Evolutionary conservation across 2,888 invertebrate genomes (phyloP).

Genomic region (Eugnorisma glareosa): DNA sequence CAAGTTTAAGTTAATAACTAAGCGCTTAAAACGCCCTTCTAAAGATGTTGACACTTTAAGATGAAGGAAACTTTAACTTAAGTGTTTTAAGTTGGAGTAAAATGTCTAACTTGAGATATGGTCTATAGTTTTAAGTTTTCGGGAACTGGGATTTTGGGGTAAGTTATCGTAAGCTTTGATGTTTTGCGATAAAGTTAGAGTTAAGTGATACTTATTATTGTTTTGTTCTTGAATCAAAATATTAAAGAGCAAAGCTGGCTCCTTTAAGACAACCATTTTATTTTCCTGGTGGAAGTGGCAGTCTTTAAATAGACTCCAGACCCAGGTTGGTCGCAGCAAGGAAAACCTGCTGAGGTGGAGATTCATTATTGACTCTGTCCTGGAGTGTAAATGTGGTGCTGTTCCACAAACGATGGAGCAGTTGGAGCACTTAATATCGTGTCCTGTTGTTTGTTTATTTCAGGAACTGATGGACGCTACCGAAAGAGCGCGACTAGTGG

Average conservation of each 20-base stretch:
- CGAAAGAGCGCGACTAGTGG: no score
- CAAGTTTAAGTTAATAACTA: conserved; percentile 68
- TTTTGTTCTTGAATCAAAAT: neutral
- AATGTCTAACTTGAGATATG: conserved; percentile 41
- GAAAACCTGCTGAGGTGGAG: no score
- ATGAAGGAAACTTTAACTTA: conserved; percentile 55
- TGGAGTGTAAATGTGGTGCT: no score
- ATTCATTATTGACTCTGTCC: no score
- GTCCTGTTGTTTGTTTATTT: no score
- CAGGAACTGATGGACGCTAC: no score
- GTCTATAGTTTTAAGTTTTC: conserved; percentile 43
- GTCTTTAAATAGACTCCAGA: no score
- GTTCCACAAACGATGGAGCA: no score
- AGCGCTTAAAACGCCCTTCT: conserved; percentile 65
- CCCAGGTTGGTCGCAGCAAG: no score
- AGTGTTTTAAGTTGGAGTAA: conserved; percentile 53
- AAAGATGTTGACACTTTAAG: conserved; percentile 67
- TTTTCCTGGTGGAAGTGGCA: neutral
- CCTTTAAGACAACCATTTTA: neutral
- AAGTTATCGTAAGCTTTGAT: neutral
- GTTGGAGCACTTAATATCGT: no score
- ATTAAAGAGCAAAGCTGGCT: no score
- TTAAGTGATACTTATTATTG: conserved; percentile 3
- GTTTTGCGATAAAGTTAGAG: conserved; percentile 4
- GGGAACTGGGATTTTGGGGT: conserved; percentile 24